Base-by-base conservation (phyloP, 2,888 invertebrate genomes). In the Sialis fuliginosa region DNA sequence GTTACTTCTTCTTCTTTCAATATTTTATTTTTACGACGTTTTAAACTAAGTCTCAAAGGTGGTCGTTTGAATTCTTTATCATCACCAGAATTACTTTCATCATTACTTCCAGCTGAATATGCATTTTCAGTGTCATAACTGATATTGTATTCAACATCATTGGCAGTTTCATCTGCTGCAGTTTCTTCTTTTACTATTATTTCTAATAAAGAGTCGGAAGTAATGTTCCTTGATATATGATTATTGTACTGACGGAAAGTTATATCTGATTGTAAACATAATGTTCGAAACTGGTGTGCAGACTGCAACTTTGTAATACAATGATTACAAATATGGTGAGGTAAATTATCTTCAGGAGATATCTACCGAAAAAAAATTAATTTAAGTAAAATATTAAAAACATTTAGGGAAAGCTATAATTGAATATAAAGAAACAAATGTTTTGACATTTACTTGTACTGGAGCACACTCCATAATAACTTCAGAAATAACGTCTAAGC, bases 401-500 rank as follows among this genome's bases (percentile, higher is more conserved):
- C n/a, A n/a, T n/a, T 8, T 37, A 10, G 6, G 12, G 10, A 37
- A 37, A 10, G n/a, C 12, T 7, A 13, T 12, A 9, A 31, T 13
- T 32, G 22, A 31, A 10, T 10, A 32, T n/a, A 13, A 22, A 30
- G 10, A 10, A 30, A 31, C 33, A 8, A 31, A 30, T 22, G 13
- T 41, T 22, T 41, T 30, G 6, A 40, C 9, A 33, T 34, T 39
- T 45, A 45, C 45, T 10, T 45, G n/a, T n/a, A 45, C 35, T n/a
- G 45, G 45, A 10, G 32, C 32, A 39, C 45, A 45, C 10, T 45
- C 45, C 45, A 45, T 45, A 13, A 45, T 35, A 9, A 39, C 45
- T 31, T 45, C 45, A 7, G 39, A 45, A 30, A 45, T 45, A 37
- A 37, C 31, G 31, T 40, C 39, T n/a, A 45, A 45, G 32, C 35